phyloP scores from a whole-genome alignment of 2,113 vertebrate genomes.

The Hippoglossus stenolepis region DNA sequence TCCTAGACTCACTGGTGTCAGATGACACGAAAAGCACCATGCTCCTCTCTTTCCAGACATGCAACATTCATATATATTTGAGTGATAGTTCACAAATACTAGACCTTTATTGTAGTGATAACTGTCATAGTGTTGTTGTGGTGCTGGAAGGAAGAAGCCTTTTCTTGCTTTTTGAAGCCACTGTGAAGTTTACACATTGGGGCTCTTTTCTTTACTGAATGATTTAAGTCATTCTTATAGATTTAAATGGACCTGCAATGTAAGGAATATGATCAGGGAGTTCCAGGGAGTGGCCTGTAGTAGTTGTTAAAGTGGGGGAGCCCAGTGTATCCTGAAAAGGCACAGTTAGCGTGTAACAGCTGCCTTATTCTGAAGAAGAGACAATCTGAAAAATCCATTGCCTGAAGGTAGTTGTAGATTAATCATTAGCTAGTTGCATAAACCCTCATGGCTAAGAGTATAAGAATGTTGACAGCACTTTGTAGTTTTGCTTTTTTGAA shows the following conservation, averaged over 20 bases:
- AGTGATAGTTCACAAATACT: no score
- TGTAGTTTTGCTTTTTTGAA: no score
- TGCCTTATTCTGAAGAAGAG: not conserved
- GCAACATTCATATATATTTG: no score
- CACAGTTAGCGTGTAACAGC: not conserved
- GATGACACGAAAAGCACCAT: slow-evolving; percentile 39
- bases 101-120: no score
- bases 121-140: no score
- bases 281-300: slow-evolving; percentile 1
- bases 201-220: not conserved
- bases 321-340: not conserved
- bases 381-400: not conserved
- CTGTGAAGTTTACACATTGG: slow-evolving; percentile 14
- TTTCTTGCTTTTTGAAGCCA: no score
- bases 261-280: not conserved
- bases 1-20: slow-evolving; percentile 58
- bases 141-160: no score
- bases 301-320: not conserved
- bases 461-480: not conserved
- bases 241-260: not conserved
- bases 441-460: not conserved
- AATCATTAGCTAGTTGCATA: not conserved
- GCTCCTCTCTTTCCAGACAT: not conserved
- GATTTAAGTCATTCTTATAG: not conserved
- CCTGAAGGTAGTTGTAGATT: not conserved